Percentiles rank a stretch among this genome's conserved stretches.
Conservation (phyloP, 23 tunicate genomes). For the Oikopleura dioica region DNA sequence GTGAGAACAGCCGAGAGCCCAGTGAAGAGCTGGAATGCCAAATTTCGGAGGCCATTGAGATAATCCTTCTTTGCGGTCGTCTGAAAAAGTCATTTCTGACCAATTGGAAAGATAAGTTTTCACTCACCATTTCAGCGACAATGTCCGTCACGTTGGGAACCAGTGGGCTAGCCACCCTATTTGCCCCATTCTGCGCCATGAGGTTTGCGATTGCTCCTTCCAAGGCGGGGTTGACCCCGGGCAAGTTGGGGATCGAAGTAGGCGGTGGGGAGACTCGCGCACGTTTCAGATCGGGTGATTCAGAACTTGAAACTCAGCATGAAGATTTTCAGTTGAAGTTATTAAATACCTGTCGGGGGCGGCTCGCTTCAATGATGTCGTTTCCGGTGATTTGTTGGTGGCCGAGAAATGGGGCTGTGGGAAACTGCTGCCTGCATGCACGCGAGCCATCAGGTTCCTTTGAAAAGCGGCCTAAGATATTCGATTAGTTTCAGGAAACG, state of each 20-base stretch:
- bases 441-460: background rate
- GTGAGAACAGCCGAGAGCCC: constrained; percentile 5
- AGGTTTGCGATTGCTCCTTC: constrained; percentile 11
- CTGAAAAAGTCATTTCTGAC: background rate
- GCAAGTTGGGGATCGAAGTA: background rate
- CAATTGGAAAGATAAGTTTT: too few relatives aligned
- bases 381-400: too few relatives aligned
- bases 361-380: too few relatives aligned
- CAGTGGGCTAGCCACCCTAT: too few relatives aligned
- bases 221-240: background rate
- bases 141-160: too few relatives aligned
- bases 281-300: background rate
- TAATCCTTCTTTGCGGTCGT: background rate
- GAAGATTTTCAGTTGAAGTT: too few relatives aligned
- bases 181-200: too few relatives aligned
- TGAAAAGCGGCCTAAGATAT: background rate
- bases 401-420: background rate
- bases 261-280: background rate
- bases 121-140: too few relatives aligned
- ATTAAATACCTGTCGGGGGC: too few relatives aligned
- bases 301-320: too few relatives aligned
- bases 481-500: too few relatives aligned
- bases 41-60: background rate
- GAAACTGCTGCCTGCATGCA: background rate
- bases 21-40: constrained; percentile 4